Base-by-base conservation (phyloP, 37 sponge, comb jelly and placozoan species). In the Sycon ciliatum region DNA sequence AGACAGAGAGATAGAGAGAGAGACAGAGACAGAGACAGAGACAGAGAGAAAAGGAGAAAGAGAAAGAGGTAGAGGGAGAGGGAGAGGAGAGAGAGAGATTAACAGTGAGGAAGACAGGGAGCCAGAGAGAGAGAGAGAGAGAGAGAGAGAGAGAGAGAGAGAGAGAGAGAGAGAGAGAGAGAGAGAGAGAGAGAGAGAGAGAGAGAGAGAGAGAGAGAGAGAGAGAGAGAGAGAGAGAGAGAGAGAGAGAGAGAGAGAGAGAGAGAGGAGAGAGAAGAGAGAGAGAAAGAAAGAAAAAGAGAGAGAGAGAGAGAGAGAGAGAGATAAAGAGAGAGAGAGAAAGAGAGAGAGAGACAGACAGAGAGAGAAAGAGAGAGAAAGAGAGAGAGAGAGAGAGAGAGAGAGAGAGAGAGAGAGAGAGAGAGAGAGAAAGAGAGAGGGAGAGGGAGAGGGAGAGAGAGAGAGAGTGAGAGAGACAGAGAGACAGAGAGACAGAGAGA, bases 251-350 rank as follows among this genome's bases (percentile, higher is more conserved):
- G 28, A 5, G 31, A 63, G 4, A 5, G 30, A 5, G 30, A 63
- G 6, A 24, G 6, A 24, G 22, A 16, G 16, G n/a, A n/a, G 61
- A 63, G 4, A 63, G 65, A 55, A 22, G 2, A 55, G 34, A 82
- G 86, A 53, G 83, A 86, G 2, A 75, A 67, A 30, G 83, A 86
- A 85, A 60, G 16, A 64, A 37, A 39, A 27, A 20, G 11, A 24
- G 28, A 30, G 73, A 54, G 67, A 34, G 20, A 24, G n/a, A n/a
- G n/a, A n/a, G n/a, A n/a, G n/a, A n/a, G n/a, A n/a, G n/a, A n/a
- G n/a, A n/a, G n/a, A n/a, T 37, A 39, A 4, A 33, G 32, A 4
- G 64, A 6, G 32, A 24, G 4, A 33, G 2, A 33, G 64, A 18
- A 1, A 6, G 2, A 18, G 4, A 33, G 29, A n/a, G 28, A 4